Base-by-base conservation (phyloP, 1,140 invertebrate species). In the Conopomorpha cramerella region DNA sequence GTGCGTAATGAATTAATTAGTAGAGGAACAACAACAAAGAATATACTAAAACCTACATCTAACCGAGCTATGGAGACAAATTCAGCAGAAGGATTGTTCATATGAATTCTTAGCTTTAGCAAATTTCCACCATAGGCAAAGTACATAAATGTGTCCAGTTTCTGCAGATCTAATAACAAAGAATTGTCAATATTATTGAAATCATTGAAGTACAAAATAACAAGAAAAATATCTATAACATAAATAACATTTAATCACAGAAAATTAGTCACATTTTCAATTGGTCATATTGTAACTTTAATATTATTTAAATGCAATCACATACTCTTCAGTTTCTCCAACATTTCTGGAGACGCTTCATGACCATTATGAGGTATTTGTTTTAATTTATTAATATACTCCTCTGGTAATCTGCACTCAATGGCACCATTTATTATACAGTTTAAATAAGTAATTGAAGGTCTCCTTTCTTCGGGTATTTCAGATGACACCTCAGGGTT, bases 391-490 rank as follows among this genome's bases (percentile, higher is more conserved):
- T 55, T 34, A 25, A 74, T 51, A 41, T 74, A 74, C 32, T 64
- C 53, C 31, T 61, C 31, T 15, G 70, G 88, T 34, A 93, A 64
- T 14, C 80, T 55, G 52, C 84, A 85, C 66, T 91, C 88, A 44
- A 71, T 55, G 6, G 90, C 90, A 11, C 90, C 91, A 50, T 63
- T 74, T 16, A 83, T 29, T 34, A 86, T 84, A 26, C 71, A 80
- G 32, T 80, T 78, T 64, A 89, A 66, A 55, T 92, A 93, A 15
- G 87, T 78, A 12, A 78, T 76, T 0, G 89, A 92, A 15, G 90
- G 90, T 54, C 79, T 78, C 46, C 83, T 67, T 30, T 86, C 82
- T 26, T 51, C 35, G 16, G 82, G 79, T 45, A 84, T 38, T n/a
- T 59, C 38, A 31, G 73, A 53, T 39, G 78, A 51, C 12, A 48